These are phyloP conservation scores for Cyanoliseus patagonus DNA, from an alignment of 2,113 vertebrate species.

Conservation along the genomic window DNA sequence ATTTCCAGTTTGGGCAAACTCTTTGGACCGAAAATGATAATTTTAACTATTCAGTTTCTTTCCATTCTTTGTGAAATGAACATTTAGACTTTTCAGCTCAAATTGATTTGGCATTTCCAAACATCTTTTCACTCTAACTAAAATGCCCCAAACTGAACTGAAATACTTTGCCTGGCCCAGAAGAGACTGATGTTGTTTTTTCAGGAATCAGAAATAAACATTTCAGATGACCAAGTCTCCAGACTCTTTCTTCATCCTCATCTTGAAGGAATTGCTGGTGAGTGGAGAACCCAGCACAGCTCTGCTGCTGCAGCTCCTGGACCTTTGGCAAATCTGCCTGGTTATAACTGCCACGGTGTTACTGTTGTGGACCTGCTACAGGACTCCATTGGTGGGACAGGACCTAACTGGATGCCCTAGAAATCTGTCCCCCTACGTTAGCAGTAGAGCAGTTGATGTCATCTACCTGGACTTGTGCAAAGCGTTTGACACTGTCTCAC, in stretches of 20 bases:
- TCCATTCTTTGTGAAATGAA: not conserved
- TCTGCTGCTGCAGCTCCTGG: not conserved
- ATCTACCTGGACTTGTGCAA: no score
- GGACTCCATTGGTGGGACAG: not conserved
- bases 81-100: not conserved
- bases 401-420: not conserved
- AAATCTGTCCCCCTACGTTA: not conserved
- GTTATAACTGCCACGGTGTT: fast-evolving
- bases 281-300: not conserved
- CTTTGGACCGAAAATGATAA: not conserved
- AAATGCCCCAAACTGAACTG: not conserved
- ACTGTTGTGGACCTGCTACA: not conserved
- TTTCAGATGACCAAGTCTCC: not conserved
- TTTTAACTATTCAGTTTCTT: not conserved
- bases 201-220: not conserved
- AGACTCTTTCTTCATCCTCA: not conserved
- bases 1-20: not conserved
- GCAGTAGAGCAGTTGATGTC: not conserved
- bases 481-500: no score
- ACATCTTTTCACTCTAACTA: not conserved
- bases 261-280: not conserved
- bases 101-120: not conserved
- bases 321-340: not conserved
- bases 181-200: not conserved
- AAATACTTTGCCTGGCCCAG: not conserved